A percentile compares a stretch with the other conserved stretches of the same genome.
These are phyloP conservation scores for Sarcophaga rosellei DNA, from an alignment of 2,888 invertebrate genomes.

Conservation along the genomic window DNA sequence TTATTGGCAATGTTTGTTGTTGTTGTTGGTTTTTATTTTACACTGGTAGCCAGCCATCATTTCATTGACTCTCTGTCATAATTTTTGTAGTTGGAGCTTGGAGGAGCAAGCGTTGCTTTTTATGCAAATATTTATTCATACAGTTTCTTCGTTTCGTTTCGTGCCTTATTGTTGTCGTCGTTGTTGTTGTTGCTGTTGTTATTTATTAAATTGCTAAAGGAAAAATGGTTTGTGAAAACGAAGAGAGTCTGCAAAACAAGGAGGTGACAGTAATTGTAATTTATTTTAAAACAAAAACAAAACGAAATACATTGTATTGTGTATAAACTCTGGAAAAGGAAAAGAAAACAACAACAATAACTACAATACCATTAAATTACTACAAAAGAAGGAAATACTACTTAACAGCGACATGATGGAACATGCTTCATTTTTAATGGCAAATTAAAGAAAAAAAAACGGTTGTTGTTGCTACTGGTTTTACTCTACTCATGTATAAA, in stretches of 20 bases:
- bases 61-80: slow-evolving; percentile 60
- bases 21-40: no score
- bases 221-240: slow-evolving; percentile 13
- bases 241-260: not conserved
- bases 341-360: not conserved
- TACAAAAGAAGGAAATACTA: slow-evolving; percentile 42
- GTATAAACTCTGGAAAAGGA: no score
- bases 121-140: slow-evolving; percentile 49
- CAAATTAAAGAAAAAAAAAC: not conserved
- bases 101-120: slow-evolving; percentile 11
- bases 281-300: not conserved
- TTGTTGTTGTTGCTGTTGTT: no score
- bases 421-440: slow-evolving; percentile 35
- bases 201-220: no score
- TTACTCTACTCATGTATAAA: not conserved
- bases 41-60: slow-evolving; percentile 11
- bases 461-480: no score
- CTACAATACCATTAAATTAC: not conserved
- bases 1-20: no score
- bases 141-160: not conserved
- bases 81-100: slow-evolving; percentile 9
- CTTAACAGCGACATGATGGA: slow-evolving; percentile 33
- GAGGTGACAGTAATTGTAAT: not conserved
- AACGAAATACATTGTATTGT: not conserved
- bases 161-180: not conserved